Conservation (phyloP, 2,113 vertebrate species). For the Colius striatus region DNA sequence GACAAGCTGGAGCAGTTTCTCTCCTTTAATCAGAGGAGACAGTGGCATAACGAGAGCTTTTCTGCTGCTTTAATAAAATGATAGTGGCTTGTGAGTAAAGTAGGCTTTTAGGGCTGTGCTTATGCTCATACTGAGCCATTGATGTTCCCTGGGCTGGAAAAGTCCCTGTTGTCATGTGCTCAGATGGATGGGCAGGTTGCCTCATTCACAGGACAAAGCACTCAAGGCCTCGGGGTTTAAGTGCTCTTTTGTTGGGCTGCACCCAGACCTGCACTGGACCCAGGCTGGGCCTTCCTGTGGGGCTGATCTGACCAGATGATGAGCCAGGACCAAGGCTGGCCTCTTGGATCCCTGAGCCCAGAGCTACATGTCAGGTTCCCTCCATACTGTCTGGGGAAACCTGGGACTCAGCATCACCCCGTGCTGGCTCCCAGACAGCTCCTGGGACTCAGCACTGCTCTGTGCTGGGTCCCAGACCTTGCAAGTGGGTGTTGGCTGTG, state of each 20-base stretch:
- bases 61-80: conserved; percentile 26
- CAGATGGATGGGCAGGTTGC: neutral
- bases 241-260: neutral
- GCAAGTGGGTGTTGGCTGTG: neutral
- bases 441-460: neutral
- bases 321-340: neutral
- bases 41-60: conserved; percentile 41
- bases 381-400: neutral
- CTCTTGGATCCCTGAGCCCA: neutral
- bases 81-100: neutral
- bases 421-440: neutral
- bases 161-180: neutral
- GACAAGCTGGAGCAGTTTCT: conserved; percentile 46
- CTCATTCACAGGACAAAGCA: neutral
- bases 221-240: neutral
- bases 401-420: neutral
- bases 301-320: neutral
- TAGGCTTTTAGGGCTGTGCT: conserved; percentile 26
- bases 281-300: neutral
- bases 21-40: conserved; percentile 37
- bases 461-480: neutral
- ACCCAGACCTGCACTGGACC: neutral
- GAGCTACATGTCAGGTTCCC: neutral
- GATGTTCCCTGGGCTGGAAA: neutral
- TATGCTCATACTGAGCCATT: neutral